Base-by-base conservation (phyloP, 2,797 vertebrate genomes). In the Hydrophis major region DNA sequence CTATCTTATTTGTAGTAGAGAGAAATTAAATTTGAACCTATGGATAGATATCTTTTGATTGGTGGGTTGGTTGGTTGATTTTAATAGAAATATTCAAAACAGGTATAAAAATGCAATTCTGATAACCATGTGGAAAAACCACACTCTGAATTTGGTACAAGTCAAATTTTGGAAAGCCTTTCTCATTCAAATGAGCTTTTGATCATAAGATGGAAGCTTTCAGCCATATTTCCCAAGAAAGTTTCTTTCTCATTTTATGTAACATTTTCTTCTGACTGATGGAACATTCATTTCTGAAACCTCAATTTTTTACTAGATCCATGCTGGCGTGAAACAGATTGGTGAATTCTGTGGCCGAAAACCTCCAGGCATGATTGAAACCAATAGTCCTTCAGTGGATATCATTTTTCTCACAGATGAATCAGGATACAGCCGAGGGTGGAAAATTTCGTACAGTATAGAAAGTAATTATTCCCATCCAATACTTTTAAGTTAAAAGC, bases 381-480 rank as follows among this genome's bases (percentile, higher is more conserved):
- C 97, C 91, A 96, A 93, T 28, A 98, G 98, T 96, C 97, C 97
- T 28, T 96, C 96, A 0, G 98, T 98, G 55, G 97, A 98, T 28
- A 94, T 98, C 59, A 93, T 98, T 42, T 98, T 98, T 94, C 93
- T 98, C 95, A 98, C 98, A 0, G 98, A 98, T 1, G 98, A 97
- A 11, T 98, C 98, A 0, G 98, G 98, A 69, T 97, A 97, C 95
- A 98, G 98, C 95, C 96, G 78, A 61, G 98, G 98, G 91, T 98
- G 98, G 98, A 98, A 97, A 93, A 95, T 98, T 61, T 96, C 22
- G 94, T 98, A 98, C 88, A 97, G 97, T 57, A 97, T 97, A 0
- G 95, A 98, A 63, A 96, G 98, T 98, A 96, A 97, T 96, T 22
- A 4, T 61, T 90, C 22, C 28, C n/a, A 88, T 37, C 61, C 78